These are phyloP conservation scores for Drosophila greeni DNA, from an alignment of 2,888 invertebrate species.

Conservation along the genomic window DNA sequence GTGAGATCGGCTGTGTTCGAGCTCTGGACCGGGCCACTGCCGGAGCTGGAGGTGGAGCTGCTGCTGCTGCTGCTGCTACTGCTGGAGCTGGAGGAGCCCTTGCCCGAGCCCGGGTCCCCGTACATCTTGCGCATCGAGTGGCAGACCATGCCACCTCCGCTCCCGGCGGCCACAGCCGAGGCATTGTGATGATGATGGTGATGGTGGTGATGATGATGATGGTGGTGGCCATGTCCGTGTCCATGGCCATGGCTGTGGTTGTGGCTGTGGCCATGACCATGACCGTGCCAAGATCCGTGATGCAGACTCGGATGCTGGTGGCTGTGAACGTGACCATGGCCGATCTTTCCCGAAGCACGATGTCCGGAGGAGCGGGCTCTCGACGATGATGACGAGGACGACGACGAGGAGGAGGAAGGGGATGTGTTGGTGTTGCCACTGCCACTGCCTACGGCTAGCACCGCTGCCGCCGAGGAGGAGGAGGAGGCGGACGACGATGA, in stretches of 20 bases:
- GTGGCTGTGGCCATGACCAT: constrained; percentile 16
- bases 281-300: constrained; percentile 39
- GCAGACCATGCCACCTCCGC: constrained; percentile 39
- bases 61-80: constrained; percentile 8
- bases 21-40: constrained; percentile 1
- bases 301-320: constrained; percentile 68
- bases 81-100: not conserved
- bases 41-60: constrained; percentile 2
- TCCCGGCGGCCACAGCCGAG: constrained; percentile 60
- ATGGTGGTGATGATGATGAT: constrained; percentile 57
- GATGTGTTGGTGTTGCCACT: not conserved
- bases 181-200: constrained; percentile 57
- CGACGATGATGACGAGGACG: constrained; percentile 6
- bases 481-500: constrained; percentile 4
- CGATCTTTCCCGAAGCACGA: constrained; percentile 43
- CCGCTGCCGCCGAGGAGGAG: constrained; percentile 14
- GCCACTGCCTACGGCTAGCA: constrained; percentile 3
- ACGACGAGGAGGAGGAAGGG: constrained; percentile 3
- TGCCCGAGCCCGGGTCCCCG: constrained; percentile 6
- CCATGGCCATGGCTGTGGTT: constrained; percentile 44
- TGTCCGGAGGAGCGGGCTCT: constrained; percentile 73
- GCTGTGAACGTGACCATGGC: constrained; percentile 56
- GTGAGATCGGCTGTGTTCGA: constrained; percentile 61
- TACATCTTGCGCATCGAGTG: constrained; percentile 46
- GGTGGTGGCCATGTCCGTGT: constrained; percentile 49